Evolutionary conservation across 2,113 vertebrate genomes (phyloP).

Genomic region (Trinectes maculatus): DNA sequence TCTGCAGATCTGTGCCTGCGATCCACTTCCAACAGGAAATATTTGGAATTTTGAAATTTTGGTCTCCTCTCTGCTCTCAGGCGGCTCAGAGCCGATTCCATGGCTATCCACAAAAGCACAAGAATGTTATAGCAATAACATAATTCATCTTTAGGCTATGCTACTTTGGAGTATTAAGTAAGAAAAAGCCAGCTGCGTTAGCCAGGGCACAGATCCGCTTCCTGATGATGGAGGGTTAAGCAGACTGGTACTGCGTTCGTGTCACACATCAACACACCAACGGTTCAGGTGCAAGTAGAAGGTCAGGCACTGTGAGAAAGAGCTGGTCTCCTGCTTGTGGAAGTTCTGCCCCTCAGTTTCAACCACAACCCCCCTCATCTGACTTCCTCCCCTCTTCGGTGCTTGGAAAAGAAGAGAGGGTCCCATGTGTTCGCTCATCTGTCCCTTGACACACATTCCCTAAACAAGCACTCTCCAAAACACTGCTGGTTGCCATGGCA

Average conservation of each 20-base stretch:
- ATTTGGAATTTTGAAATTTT: slow-evolving; percentile 14
- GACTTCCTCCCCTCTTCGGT: slow-evolving; percentile 36
- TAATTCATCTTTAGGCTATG: background rate
- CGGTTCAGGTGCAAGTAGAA: slow-evolving; percentile 25
- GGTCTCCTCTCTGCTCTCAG: slow-evolving; percentile 8
- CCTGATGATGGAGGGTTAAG: background rate
- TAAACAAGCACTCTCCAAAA: slow-evolving; percentile 75
- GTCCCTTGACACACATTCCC: slow-evolving; percentile 67
- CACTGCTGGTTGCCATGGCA: slow-evolving; percentile 71
- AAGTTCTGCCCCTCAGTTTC: slow-evolving; percentile 18
- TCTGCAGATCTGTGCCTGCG: background rate
- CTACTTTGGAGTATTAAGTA: background rate
- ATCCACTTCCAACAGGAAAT: slow-evolving; percentile 19
- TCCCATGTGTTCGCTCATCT: slow-evolving; percentile 58
- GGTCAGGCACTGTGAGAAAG: background rate
- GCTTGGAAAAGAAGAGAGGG: slow-evolving; percentile 39
- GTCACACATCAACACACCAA: background rate
- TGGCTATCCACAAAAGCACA: slow-evolving; percentile 1
- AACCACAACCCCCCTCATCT: background rate
- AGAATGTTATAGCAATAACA: background rate
- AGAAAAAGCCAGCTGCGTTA: background rate
- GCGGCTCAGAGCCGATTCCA: slow-evolving; percentile 15
- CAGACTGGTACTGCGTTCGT: background rate
- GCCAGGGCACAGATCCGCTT: background rate
- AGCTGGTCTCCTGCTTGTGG: background rate